A percentile compares a stretch with the other conserved stretches of the same genome.
Evolutionary conservation across 2,888 invertebrate genomes (phyloP).

Genomic region (Bombyx huttoni): DNA sequence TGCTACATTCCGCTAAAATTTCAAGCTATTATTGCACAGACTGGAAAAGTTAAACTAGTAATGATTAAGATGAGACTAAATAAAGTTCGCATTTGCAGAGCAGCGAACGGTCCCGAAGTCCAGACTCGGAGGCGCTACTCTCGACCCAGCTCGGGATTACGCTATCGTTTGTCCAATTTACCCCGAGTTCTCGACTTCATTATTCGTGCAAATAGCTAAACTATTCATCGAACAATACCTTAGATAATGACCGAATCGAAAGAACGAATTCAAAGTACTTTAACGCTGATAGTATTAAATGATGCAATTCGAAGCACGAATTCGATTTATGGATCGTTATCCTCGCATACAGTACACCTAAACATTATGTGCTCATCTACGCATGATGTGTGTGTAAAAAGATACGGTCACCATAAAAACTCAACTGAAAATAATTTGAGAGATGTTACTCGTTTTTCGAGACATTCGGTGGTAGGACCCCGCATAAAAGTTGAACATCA

Average conservation of each 20-base stretch:
- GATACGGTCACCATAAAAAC: conserved; percentile 68
- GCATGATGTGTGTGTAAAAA: conserved; percentile 68
- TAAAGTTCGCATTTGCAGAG: conserved; percentile 17
- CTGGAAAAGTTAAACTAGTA: not conserved
- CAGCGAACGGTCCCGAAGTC: conserved; percentile 45
- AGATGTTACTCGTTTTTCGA: conserved; percentile 61
- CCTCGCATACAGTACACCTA: conserved; percentile 49
- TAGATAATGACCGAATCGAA: not conserved
- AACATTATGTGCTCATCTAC: conserved; percentile 64
- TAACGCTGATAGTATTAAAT: conserved; percentile 7
- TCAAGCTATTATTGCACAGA: not conserved
- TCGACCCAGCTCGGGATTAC: conserved; percentile 34
- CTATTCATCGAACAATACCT: not conserved
- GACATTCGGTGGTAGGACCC: conserved; percentile 61
- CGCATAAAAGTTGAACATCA: conserved; percentile 67
- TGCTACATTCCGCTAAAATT: not conserved
- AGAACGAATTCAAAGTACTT: conserved; percentile 2
- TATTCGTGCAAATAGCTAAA: not conserved
- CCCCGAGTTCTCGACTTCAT: conserved; percentile 42
- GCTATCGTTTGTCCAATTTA: conserved; percentile 43
- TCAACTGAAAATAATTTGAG: conserved; percentile 69
- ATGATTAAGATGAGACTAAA: conserved; percentile 2
- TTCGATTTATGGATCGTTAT: conserved; percentile 61
- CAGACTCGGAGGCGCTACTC: conserved; percentile 48
- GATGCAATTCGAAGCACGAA: conserved; percentile 56